Percentiles rank a stretch among this genome's conserved stretches.
Evolutionary conservation across 1,140 invertebrate species (phyloP).

Genomic region (Drosophila novamexicana): DNA sequence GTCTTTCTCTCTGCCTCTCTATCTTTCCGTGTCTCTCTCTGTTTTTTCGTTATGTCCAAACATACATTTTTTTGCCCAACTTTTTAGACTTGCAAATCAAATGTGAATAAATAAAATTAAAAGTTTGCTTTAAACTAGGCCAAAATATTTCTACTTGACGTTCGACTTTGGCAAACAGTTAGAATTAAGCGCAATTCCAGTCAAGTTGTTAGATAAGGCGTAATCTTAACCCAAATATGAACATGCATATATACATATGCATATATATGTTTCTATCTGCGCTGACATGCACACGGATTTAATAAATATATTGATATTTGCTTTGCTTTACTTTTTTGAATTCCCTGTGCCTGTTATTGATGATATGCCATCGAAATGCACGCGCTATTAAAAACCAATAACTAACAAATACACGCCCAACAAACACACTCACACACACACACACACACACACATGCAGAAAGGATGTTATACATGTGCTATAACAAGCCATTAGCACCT

Average conservation of each 20-base stretch:
- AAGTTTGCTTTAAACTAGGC: too few species aligned
- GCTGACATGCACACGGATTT: neutral
- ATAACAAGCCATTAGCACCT: conserved; percentile 51
- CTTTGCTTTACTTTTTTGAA: conserved; percentile 1
- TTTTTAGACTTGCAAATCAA: too few species aligned
- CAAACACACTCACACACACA: conserved; percentile 21
- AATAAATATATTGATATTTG: conserved; percentile 28
- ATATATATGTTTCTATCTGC: neutral
- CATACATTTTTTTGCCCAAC: too few species aligned
- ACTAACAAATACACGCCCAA: conserved; percentile 46
- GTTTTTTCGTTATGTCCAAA: too few species aligned
- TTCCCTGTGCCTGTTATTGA: conserved; percentile 23
- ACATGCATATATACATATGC: neutral
- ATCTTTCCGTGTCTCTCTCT: too few species aligned
- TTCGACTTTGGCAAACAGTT: too few species aligned
- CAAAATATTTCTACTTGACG: too few species aligned
- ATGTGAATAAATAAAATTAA: too few species aligned
- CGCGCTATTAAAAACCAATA: conserved; percentile 67
- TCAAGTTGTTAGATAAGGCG: too few species aligned
- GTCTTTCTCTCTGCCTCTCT: too few species aligned
- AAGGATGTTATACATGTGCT: conserved; percentile 25
- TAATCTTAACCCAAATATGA: too few species aligned
- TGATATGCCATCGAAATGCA: conserved; percentile 30
- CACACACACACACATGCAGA: conserved; percentile 1
- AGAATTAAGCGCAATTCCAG: too few species aligned